Evolutionary conservation across 2,113 vertebrate genomes (phyloP), one percentile per base, ranked within the genome.

Genomic region (Colaptes auratus): DNA sequence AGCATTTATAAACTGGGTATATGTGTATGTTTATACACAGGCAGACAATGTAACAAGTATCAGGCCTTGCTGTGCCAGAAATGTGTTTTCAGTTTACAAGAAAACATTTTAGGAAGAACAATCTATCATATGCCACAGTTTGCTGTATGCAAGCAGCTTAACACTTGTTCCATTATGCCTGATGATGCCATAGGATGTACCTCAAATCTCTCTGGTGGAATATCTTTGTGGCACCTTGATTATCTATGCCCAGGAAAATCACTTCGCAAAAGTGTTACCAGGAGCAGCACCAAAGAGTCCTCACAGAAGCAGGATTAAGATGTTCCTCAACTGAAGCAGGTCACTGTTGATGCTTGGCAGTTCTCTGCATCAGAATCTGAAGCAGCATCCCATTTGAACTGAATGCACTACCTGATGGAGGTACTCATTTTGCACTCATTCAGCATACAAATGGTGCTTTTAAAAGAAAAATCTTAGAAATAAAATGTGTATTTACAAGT

Each of bases 181-280:
- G 74, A 79, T 87, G 78, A 70, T 82, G 53, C 86, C 1, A 3
- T 53, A 74, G 50, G 46, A 90, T n/a, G 55, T 39, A 61, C 78
- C 66, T 58, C 59, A 84, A 63, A 88, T 78, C 58, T 50, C 50
- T 78, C 33, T n/a, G 42, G 42, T 89, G 71, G 27, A 70, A 85
- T 69, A 63, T 59, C 71, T 87, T 90, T 77, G 85, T 80, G 75
- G 82, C 87, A 77, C 55, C 67, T 88, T 6, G 3, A 24, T 91
- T 93, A 93, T 74, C 89, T 76, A 2, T 66, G 63, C 80, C 87
- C 61, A 55, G 75, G 75, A 94, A 89, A 85, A 52, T 89, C 75
- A 46, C 70, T 84, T 78, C 91, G 59, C 55, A 89, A 80, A 94
- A 87, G 73, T 1, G 3, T 31, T 79, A 89, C 13, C 80, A 87